Evolutionary conservation across 2,113 vertebrate species (phyloP).

Genomic region (Phyllostomus discolor): DNA sequence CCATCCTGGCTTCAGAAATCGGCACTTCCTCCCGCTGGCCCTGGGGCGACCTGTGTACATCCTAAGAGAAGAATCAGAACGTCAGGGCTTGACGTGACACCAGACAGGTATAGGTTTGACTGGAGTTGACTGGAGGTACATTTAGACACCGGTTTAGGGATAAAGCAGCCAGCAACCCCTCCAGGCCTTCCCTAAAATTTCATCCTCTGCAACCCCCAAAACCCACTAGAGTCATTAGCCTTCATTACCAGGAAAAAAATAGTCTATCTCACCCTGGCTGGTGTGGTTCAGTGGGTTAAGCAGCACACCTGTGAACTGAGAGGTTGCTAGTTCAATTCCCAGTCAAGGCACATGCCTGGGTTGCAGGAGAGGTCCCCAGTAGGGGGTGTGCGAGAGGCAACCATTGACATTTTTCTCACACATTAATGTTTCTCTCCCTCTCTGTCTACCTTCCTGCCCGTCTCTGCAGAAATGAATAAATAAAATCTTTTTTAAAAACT

Average conservation of each 20-base stretch:
- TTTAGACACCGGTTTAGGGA: neutral
- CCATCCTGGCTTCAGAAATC: conserved; percentile 89
- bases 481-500: too few relatives aligned
- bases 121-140: neutral
- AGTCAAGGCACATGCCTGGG: too few relatives aligned
- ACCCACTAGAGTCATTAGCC: neutral
- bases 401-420: too few relatives aligned
- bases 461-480: too few relatives aligned
- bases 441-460: too few relatives aligned
- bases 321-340: too few relatives aligned
- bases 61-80: conserved; percentile 77
- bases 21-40: conserved; percentile 88
- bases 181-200: neutral
- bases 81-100: rapidly evolving
- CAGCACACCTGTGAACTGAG: too few relatives aligned
- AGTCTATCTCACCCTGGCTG: neutral
- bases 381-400: too few relatives aligned
- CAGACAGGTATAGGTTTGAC: neutral
- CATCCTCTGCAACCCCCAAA: neutral
- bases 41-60: conserved; percentile 86
- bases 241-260: neutral
- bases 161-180: neutral
- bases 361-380: too few relatives aligned
- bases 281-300: too few relatives aligned
- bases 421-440: too few relatives aligned